Evolutionary conservation across 2,797 vertebrate genomes (phyloP).

Genomic region (Sebastes vulpes): DNA sequence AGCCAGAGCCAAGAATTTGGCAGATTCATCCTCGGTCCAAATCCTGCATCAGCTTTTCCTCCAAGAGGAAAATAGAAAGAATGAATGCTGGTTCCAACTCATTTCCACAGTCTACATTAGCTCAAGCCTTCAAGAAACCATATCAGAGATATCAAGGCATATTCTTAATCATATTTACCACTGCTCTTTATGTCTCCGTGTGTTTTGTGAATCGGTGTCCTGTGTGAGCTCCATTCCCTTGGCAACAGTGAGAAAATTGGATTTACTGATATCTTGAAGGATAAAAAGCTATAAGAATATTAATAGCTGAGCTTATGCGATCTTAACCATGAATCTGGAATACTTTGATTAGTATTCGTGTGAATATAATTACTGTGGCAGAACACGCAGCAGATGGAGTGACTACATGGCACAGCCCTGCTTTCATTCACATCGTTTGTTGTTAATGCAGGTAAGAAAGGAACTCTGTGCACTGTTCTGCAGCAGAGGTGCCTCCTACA

Average conservation of each 20-base stretch:
- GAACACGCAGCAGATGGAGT: background rate
- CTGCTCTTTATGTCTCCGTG: background rate
- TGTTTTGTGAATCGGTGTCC: background rate
- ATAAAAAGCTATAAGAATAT: background rate
- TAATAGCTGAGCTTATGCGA: constrained; percentile 1
- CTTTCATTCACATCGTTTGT: constrained; percentile 7
- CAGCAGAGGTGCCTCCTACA: constrained; percentile 25
- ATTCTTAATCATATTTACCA: background rate
- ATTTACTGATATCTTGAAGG: background rate
- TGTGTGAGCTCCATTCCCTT: background rate
- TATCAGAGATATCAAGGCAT: background rate
- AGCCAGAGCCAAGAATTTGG: constrained; percentile 20
- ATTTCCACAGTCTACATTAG: background rate
- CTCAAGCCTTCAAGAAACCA: background rate
- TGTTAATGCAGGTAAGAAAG: constrained; percentile 16
- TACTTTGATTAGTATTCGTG: background rate
- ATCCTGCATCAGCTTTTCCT: background rate
- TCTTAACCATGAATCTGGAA: background rate
- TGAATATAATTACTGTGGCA: background rate
- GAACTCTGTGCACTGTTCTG: background rate
- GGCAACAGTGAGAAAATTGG: constrained; percentile 1
- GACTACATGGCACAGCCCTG: background rate
- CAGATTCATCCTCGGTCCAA: constrained; percentile 19
- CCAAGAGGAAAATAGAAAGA: constrained; percentile 1
- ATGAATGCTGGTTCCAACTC: background rate